These are phyloP conservation scores for Unio delphinus DNA, from an alignment of 2,888 invertebrate species.

Conservation along the genomic window DNA sequence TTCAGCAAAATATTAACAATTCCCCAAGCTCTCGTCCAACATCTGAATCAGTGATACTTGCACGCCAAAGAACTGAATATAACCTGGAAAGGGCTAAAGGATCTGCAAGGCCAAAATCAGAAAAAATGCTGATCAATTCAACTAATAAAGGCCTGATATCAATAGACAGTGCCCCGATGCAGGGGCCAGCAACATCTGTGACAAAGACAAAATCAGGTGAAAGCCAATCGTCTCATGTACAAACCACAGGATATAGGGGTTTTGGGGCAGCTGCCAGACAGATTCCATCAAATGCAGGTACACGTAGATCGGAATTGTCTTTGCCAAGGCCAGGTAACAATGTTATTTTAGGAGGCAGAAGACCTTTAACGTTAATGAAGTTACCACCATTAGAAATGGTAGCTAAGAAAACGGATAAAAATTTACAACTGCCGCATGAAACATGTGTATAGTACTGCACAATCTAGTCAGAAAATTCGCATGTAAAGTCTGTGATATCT, in stretches of 20 bases:
- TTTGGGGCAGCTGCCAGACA: constrained; percentile 18
- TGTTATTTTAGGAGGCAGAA: constrained; percentile 20
- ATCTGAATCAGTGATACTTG: constrained; percentile 36
- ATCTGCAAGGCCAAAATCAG: constrained; percentile 34
- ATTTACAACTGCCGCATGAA: constrained; percentile 30
- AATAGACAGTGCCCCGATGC: constrained; percentile 26
- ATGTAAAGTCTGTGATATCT: no score
- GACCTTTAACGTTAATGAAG: constrained; percentile 42
- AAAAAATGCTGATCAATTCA: constrained; percentile 29
- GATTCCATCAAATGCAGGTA: constrained; percentile 18
- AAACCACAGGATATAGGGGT: constrained; percentile 24
- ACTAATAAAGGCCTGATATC: constrained; percentile 24
- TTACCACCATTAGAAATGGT: constrained; percentile 41
- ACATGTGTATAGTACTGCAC: constrained; percentile 26
- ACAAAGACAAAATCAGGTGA: constrained; percentile 27
- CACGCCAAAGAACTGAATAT: constrained; percentile 40
- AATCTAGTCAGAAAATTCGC: no score
- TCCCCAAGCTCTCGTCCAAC: constrained; percentile 25
- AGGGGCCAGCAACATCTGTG: constrained; percentile 29
- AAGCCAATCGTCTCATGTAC: constrained; percentile 27
- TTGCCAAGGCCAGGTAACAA: constrained; percentile 27
- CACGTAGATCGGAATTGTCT: constrained; percentile 21
- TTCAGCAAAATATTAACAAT: constrained; percentile 14
- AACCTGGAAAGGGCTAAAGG: constrained; percentile 26
- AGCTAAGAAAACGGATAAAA: constrained; percentile 32